These are phyloP conservation scores for Euspilapteryx auroguttella DNA, from an alignment of 2,888 invertebrate species.

Conservation along the genomic window DNA sequence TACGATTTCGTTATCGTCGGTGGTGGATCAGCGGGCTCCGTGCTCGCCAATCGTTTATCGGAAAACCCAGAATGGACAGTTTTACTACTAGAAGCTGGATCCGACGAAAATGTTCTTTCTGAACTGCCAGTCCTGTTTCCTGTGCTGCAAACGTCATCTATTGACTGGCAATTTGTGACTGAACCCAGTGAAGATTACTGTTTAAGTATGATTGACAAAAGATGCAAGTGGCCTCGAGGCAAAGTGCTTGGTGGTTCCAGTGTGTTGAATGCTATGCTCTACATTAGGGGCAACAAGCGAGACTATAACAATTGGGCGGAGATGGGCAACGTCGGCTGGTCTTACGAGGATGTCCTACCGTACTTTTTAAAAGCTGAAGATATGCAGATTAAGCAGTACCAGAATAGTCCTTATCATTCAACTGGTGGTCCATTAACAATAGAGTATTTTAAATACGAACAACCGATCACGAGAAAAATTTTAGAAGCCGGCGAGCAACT, in stretches of 20 bases:
- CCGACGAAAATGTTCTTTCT: slow-evolving; percentile 70
- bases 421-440: slow-evolving; percentile 73
- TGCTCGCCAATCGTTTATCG: slow-evolving; percentile 75
- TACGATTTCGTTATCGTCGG: slow-evolving; percentile 84
- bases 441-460: slow-evolving; percentile 71
- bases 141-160: slow-evolving; percentile 68
- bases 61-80: slow-evolving; percentile 74
- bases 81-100: slow-evolving; percentile 79
- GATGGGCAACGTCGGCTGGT: slow-evolving; percentile 78
- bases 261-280: slow-evolving; percentile 88
- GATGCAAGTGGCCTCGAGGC: slow-evolving; percentile 78
- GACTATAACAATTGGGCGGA: slow-evolving; percentile 87
- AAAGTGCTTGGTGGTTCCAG: slow-evolving; percentile 81
- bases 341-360: slow-evolving; percentile 70
- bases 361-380: slow-evolving; percentile 84
- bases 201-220: slow-evolving; percentile 64
- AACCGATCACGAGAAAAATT: slow-evolving; percentile 70
- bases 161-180: slow-evolving; percentile 83
- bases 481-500: slow-evolving; percentile 70
- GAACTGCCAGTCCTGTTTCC: slow-evolving; percentile 76
- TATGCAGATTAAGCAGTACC: slow-evolving; percentile 65
- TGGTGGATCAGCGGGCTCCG: slow-evolving; percentile 81
- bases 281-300: slow-evolving; percentile 77
- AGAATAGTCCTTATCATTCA: slow-evolving; percentile 66
- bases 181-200: slow-evolving; percentile 72